These are phyloP conservation scores for Drosophila auraria DNA, from an alignment of 1,140 invertebrate genomes.

Conservation along the genomic window DNA sequence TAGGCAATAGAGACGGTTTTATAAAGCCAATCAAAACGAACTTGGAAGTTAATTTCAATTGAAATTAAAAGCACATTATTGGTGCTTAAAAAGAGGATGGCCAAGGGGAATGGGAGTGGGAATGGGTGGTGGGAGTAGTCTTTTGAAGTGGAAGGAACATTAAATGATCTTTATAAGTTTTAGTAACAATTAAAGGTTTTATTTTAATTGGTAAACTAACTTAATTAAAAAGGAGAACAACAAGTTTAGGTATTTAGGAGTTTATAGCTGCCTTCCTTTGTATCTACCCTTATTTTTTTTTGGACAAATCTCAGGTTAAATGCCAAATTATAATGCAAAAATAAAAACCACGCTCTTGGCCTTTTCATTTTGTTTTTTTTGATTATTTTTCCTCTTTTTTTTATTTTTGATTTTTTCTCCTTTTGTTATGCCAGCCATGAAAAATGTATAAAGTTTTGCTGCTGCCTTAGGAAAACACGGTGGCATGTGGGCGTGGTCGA, in stretches of 20 bases:
- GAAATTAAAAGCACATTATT: constrained; percentile 62
- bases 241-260: too few relatives aligned
- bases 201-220: neutral
- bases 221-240: neutral
- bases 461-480: constrained; percentile 41
- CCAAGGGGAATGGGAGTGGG: neutral
- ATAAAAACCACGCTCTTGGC: neutral
- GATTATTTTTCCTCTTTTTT: constrained; percentile 8
- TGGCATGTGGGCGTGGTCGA: constrained; percentile 58
- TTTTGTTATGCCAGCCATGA: constrained; percentile 59
- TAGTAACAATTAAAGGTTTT: neutral
- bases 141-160: neutral
- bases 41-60: constrained; percentile 49
- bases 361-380: constrained; percentile 11
- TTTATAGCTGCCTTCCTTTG: neutral
- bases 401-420: constrained; percentile 18
- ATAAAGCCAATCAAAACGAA: constrained; percentile 49
- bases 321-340: neutral
- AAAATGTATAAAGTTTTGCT: constrained; percentile 75
- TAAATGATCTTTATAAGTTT: neutral
- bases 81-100: neutral
- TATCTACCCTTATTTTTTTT: neutral
- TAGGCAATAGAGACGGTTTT: constrained; percentile 40
- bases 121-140: neutral
- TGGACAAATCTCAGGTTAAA: constrained; percentile 4